These are phyloP conservation scores for Grammomys dolichurus DNA, from an alignment of 2,113 vertebrate genomes.

Conservation along the genomic window DNA sequence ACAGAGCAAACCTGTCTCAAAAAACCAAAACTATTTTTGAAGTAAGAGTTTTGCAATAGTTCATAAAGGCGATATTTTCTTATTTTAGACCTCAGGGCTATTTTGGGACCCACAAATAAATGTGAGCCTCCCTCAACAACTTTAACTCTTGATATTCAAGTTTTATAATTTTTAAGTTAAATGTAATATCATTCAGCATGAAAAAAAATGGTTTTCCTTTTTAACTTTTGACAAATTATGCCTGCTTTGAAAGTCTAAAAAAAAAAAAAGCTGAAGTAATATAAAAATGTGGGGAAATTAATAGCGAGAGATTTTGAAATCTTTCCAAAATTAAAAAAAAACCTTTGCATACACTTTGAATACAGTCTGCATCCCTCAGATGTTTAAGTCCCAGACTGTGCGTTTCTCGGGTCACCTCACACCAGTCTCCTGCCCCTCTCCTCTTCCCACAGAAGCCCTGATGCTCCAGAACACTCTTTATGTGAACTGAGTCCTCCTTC, in stretches of 20 bases:
- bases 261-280: background rate
- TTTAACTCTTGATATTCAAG: slow-evolving; percentile 27
- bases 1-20: background rate
- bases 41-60: slow-evolving; percentile 50
- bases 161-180: slow-evolving; percentile 24
- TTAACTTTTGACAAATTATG: slow-evolving; percentile 12
- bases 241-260: slow-evolving; percentile 30
- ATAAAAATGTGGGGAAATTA: background rate
- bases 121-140: background rate
- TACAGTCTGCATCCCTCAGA: background rate
- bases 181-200: slow-evolving; percentile 1
- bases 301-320: slow-evolving; percentile 1
- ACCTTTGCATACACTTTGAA: background rate
- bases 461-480: background rate
- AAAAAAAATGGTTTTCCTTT: slow-evolving; percentile 24
- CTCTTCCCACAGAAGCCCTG: background rate
- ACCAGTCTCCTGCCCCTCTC: background rate
- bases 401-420: background rate
- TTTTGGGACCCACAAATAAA: slow-evolving; percentile 12
- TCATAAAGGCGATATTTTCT: slow-evolving; percentile 62
- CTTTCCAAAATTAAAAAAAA: background rate
- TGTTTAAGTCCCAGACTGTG: background rate
- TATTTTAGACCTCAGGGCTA: slow-evolving; percentile 67
- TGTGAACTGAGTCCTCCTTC: background rate
- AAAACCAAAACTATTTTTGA: slow-evolving; percentile 39